Evolutionary conservation across 2,113 vertebrate species (phyloP).

Genomic region (Rhea americana): DNA sequence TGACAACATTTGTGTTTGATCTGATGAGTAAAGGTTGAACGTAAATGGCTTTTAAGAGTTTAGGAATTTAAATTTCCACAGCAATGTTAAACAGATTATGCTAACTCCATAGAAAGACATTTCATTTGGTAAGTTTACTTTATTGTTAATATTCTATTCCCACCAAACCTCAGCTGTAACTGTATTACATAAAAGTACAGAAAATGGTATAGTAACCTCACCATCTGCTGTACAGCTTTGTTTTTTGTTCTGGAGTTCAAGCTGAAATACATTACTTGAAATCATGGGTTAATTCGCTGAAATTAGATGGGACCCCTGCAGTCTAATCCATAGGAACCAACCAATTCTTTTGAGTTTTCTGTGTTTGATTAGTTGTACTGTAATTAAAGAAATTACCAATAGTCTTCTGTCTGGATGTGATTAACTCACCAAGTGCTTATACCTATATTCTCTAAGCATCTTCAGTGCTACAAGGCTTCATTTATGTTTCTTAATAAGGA

Average conservation of each 20-base stretch:
- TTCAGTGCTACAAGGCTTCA: conserved; percentile 16
- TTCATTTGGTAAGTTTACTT: neutral
- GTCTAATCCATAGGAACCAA: conserved; percentile 76
- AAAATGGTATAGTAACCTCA: conserved; percentile 72
- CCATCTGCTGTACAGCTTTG: conserved; percentile 85
- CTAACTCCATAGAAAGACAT: neutral
- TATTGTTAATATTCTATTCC: neutral
- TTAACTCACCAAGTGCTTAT: conserved; percentile 59
- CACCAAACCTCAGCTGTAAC: conserved; percentile 41
- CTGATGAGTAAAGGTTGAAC: neutral
- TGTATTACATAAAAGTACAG: conserved; percentile 25
- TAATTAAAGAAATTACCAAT: conserved; percentile 82
- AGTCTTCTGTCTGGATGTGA: conserved; percentile 52
- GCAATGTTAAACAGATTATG: neutral
- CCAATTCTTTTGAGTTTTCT: conserved; percentile 76
- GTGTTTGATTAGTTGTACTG: conserved; percentile 81
- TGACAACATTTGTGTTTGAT: neutral
- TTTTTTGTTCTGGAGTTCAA: conserved; percentile 73
- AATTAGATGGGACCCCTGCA: conserved; percentile 77
- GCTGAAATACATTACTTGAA: conserved; percentile 69
- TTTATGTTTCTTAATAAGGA: conserved; percentile 57
- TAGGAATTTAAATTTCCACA: neutral
- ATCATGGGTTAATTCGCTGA: conserved; percentile 68
- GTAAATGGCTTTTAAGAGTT: neutral
- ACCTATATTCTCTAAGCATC: conserved; percentile 53